phyloP scores from a whole-genome alignment of 2,888 invertebrate species.

The Stictocephala bisonia region DNA sequence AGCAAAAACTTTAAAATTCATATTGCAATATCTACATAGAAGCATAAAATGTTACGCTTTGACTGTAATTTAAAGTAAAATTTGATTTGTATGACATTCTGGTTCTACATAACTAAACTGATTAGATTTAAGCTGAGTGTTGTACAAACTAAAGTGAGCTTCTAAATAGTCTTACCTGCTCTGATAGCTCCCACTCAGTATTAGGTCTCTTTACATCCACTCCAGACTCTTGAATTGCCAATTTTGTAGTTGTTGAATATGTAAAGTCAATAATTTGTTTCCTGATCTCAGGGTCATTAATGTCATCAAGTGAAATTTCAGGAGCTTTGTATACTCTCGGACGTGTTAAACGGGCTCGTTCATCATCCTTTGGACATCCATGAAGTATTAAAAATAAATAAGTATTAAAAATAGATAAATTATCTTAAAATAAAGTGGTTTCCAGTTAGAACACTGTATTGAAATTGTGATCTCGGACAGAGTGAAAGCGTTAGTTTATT shows the following conservation, averaged over 20 bases:
- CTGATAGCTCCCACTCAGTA: conserved; percentile 26
- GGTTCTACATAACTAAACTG: background rate
- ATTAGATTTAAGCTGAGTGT: background rate
- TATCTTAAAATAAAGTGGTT: no score
- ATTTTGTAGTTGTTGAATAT: conserved; percentile 24
- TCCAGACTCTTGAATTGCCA: conserved; percentile 11
- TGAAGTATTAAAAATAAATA: background rate
- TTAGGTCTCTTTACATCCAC: background rate
- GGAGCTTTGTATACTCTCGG: conserved; percentile 40
- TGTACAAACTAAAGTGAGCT: background rate
- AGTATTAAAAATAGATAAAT: no score
- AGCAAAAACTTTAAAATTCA: no score
- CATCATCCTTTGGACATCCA: conserved; percentile 31
- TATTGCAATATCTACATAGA: background rate
- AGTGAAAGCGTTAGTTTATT: no score
- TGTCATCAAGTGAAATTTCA: conserved; percentile 41
- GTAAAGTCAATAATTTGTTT: conserved; percentile 37
- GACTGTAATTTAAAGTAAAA: background rate
- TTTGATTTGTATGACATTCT: no score
- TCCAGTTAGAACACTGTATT: no score
- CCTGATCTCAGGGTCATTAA: conserved; percentile 15
- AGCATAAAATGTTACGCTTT: background rate
- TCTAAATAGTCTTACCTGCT: background rate
- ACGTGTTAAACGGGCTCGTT: conserved; percentile 10
- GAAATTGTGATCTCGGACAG: no score